A percentile compares a stretch with the other conserved stretches of the same genome.
Conservation (phyloP, 2,113 vertebrate genomes). For the Poeciliopsis turrubarensis region DNA sequence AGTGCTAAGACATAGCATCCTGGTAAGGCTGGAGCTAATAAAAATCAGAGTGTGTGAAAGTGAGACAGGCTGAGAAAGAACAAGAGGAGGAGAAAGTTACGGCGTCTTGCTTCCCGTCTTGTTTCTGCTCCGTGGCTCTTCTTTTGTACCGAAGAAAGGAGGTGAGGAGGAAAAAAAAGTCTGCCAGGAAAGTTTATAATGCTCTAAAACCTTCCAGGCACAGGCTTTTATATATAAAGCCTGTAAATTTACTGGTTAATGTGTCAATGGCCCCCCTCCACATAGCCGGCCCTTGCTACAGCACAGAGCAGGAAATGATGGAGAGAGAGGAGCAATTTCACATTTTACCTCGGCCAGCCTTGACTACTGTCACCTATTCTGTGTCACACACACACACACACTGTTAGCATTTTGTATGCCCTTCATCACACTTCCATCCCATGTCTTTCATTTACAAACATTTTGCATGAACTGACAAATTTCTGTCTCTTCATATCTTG, state of each 20-base stretch:
- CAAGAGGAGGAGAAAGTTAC: constrained; percentile 48
- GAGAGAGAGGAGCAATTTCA: constrained; percentile 16
- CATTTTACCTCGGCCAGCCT: constrained; percentile 37
- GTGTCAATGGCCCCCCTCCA: constrained; percentile 43
- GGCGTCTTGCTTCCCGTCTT: constrained; percentile 17
- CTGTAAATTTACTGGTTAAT: constrained; percentile 77
- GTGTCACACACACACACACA: constrained; percentile 27
- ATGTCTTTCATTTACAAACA: constrained; percentile 8
- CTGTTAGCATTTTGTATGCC: not conserved
- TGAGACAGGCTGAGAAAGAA: constrained; percentile 41
- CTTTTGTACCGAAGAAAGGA: constrained; percentile 22
- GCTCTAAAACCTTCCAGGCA: constrained; percentile 74
- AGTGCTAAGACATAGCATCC: constrained; percentile 66
- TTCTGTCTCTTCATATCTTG: not conserved
- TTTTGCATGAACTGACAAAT: constrained; percentile 5
- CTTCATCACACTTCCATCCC: constrained; percentile 30
- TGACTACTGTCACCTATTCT: constrained; percentile 51
- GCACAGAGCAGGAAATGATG: constrained; percentile 51
- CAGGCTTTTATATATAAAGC: constrained; percentile 68
- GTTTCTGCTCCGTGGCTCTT: constrained; percentile 15
- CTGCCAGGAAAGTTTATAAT: constrained; percentile 78
- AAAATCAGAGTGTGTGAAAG: constrained; percentile 60
- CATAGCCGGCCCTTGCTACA: constrained; percentile 33
- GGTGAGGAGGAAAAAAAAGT: constrained; percentile 43
- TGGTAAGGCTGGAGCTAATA: constrained; percentile 65